Percentiles rank a stretch among this genome's conserved stretches.
Conservation (phyloP, 2,888 invertebrate genomes). For the Sphinx pinastri region DNA sequence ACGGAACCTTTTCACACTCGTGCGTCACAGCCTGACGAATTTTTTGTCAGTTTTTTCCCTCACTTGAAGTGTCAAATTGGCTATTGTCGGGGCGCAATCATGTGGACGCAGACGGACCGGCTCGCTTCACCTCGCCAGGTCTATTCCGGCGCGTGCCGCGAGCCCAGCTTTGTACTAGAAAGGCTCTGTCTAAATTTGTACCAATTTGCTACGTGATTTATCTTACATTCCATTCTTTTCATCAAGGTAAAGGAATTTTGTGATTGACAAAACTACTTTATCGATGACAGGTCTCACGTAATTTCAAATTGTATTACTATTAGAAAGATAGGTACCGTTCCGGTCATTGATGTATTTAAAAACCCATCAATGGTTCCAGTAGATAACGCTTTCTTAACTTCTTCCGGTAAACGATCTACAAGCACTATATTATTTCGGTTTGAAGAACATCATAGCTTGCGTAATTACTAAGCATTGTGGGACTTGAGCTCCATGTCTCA, state of each 20-base stretch:
- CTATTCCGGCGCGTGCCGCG: neutral
- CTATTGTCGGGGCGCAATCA: conserved; percentile 69
- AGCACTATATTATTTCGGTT: too few species aligned
- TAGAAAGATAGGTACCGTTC: too few species aligned
- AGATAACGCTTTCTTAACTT: too few species aligned
- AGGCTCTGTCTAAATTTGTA: conserved; percentile 4
- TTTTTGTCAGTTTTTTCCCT: conserved; percentile 54
- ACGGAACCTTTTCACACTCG: neutral
- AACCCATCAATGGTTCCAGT: too few species aligned
- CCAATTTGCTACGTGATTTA: neutral
- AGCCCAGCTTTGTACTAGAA: conserved; percentile 6
- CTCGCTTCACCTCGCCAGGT: conserved; percentile 11
- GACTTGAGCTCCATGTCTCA: too few species aligned
- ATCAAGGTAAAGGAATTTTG: neutral
- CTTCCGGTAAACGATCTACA: too few species aligned
- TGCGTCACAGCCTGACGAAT: conserved; percentile 2
- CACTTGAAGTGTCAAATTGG: conserved; percentile 77
- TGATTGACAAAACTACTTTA: neutral
- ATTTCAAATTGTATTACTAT: too few species aligned
- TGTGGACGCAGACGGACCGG: conserved; percentile 44
- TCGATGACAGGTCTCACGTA: too few species aligned
- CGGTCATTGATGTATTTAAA: too few species aligned
- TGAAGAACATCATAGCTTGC: too few species aligned
- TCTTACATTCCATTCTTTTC: neutral
- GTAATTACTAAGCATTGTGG: too few species aligned